A percentile compares a stretch with the other conserved stretches of the same genome.
These are phyloP conservation scores for Aotus griseimembra DNA, from an alignment of 2,797 vertebrate genomes.

Conservation along the genomic window DNA sequence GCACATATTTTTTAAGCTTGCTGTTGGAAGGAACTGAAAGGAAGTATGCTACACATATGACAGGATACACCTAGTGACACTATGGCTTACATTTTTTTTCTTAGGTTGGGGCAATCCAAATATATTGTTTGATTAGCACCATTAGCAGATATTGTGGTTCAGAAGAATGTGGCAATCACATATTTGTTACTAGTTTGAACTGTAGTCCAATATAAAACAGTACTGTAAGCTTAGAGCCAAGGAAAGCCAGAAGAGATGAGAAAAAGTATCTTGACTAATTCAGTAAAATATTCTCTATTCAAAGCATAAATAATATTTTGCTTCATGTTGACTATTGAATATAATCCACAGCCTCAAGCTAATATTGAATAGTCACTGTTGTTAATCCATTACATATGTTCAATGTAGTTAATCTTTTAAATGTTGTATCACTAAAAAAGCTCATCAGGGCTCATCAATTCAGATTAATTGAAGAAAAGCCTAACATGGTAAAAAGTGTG, in stretches of 20 bases:
- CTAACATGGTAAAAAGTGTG: neutral
- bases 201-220: neutral
- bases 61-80: neutral
- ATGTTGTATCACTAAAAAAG: neutral
- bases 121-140: neutral
- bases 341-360: neutral
- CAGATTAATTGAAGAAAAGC: neutral
- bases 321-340: neutral
- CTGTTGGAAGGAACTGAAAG: neutral
- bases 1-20: neutral
- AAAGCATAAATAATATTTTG: slow-evolving; percentile 15
- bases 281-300: neutral
- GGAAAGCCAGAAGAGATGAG: neutral
- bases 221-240: neutral
- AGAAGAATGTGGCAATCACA: neutral
- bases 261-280: neutral
- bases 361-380: neutral
- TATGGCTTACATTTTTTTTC: neutral
- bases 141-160: neutral
- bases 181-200: neutral
- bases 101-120: neutral
- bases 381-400: neutral
- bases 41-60: neutral
- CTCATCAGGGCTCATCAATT: neutral
- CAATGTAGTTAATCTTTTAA: neutral